Evolutionary conservation across 2,113 vertebrate species (phyloP).

Genomic region (Burhinus oedicnemus): DNA sequence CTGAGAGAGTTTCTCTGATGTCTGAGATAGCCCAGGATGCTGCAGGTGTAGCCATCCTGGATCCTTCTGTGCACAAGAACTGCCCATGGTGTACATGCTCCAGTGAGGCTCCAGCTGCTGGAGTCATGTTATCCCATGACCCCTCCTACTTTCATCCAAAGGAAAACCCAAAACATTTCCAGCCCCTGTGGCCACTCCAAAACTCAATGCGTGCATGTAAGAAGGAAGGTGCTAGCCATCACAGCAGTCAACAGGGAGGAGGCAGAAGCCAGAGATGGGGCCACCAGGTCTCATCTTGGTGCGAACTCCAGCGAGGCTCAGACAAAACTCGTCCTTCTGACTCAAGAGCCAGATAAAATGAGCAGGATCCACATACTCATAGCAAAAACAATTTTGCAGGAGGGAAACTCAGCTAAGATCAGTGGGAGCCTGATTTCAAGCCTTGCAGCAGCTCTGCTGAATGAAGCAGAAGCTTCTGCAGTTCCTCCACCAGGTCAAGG

Average conservation of each 20-base stretch:
- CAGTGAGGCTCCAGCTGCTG: neutral
- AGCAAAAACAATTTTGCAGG: neutral
- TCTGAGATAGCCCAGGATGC: neutral
- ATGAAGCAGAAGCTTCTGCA: neutral
- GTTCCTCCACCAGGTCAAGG: neutral
- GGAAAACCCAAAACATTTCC: neutral
- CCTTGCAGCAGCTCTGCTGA: neutral
- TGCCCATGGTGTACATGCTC: neutral
- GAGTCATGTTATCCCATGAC: neutral
- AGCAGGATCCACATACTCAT: neutral
- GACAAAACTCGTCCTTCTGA: neutral
- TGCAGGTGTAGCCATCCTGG: neutral
- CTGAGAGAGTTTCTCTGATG: neutral
- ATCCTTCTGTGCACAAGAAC: neutral
- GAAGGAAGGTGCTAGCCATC: neutral
- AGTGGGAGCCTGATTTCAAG: neutral
- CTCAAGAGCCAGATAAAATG: neutral
- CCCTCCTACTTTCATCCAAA: neutral
- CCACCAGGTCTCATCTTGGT: neutral
- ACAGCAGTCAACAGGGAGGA: neutral
- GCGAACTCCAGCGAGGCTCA: neutral
- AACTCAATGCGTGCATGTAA: rapidly evolving
- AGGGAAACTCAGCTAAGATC: neutral
- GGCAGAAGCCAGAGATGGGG: neutral
- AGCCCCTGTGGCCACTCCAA: neutral